Base-by-base conservation (phyloP, 1,140 invertebrate genomes). In the Anoplolepis gracilipes region DNA sequence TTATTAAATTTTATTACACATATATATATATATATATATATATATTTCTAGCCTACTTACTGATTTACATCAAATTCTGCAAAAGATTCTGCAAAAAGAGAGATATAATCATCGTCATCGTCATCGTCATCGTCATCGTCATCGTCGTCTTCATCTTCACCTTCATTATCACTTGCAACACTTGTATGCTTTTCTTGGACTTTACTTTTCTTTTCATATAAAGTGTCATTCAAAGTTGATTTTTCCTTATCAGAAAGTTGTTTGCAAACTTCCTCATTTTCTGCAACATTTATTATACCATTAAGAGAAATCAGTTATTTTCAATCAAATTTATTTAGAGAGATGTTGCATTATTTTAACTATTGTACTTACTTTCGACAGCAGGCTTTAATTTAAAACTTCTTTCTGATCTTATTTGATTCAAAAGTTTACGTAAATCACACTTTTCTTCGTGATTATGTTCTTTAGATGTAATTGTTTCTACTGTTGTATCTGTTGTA, bases 101-200 rank as follows among this genome's bases (percentile, higher is more conserved):
- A 89, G 72, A 90, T 87, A 28, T 10, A 64, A 49, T 90, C 85
- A 72, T 10, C 53, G n/a, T n/a, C n/a, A n/a, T n/a, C n/a, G n/a
- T n/a, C n/a, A n/a, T n/a, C n/a, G n/a, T n/a, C n/a, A n/a, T n/a
- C n/a, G n/a, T n/a, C n/a, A n/a, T n/a, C n/a, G n/a, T n/a, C n/a
- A n/a, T n/a, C n/a, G n/a, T n/a, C n/a, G n/a, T n/a, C n/a, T n/a
- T n/a, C n/a, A n/a, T n/a, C n/a, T n/a, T n/a, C n/a, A 2, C 81
- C 76, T 2, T 79, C 13, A 4, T 53, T 16, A 13, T 84, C 39
- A 46, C 53, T 28, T 19, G 0, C 13, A 16, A 16, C 2, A 2
- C 11, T 16, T 28, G 1, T 7, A 61, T 13, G 1, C 8, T 53
- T n/a, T 19, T 13, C 0, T 22, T 33, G 75, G 2, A 2, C 13